Conservation (phyloP, 1,140 invertebrate species). For the Micrasema minimum region DNA sequence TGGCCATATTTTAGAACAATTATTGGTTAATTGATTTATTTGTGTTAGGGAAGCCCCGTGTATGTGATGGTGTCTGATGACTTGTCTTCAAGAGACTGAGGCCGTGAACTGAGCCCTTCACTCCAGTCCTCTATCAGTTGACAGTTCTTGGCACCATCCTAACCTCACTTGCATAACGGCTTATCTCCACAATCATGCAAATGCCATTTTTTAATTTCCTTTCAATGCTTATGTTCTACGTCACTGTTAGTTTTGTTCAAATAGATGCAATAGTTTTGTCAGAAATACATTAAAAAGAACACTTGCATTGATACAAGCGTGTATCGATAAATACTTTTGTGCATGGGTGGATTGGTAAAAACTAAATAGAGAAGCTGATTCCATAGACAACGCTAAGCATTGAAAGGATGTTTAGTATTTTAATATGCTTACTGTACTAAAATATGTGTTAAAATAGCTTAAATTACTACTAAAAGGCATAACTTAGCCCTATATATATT, state of each 20-base stretch:
- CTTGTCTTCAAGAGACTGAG: slow-evolving; percentile 38
- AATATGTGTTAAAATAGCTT: slow-evolving; percentile 47
- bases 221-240: slow-evolving; percentile 25
- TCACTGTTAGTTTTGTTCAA: too few relatives aligned
- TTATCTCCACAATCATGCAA: slow-evolving; percentile 27
- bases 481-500: slow-evolving; percentile 45
- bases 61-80: slow-evolving; percentile 25
- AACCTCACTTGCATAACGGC: slow-evolving; percentile 43
- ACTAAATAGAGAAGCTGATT: background rate
- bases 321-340: too few relatives aligned
- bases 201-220: slow-evolving; percentile 37
- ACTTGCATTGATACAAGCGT: too few relatives aligned
- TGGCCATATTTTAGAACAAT: background rate
- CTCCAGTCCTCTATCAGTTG: slow-evolving; percentile 37
- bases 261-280: too few relatives aligned
- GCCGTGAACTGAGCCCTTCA: slow-evolving; percentile 52
- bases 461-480: slow-evolving; percentile 45
- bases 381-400: slow-evolving; percentile 2
- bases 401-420: slow-evolving; percentile 36
- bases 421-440: slow-evolving; percentile 46
- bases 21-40: background rate
- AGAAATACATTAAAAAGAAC: too few relatives aligned
- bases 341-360: too few relatives aligned
- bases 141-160: slow-evolving; percentile 21
- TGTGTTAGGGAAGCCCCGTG: slow-evolving; percentile 19